Evolutionary conservation across 1,140 invertebrate species (phyloP), one percentile per base, ranked within the genome.

Genomic region (Micrasema minimum): DNA sequence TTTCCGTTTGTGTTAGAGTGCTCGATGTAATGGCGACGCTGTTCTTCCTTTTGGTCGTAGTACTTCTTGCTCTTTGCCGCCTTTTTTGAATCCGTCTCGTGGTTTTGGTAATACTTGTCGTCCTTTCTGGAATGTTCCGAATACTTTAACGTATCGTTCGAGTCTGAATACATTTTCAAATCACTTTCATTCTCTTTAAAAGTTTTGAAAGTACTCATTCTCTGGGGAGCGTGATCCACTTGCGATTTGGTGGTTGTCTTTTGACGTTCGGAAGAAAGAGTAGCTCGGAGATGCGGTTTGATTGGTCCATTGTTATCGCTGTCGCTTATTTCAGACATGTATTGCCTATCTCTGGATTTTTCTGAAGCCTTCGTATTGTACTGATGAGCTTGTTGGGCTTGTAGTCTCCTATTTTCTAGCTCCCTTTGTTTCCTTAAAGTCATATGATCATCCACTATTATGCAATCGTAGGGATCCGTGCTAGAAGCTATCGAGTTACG

Each of bases 381-480:
- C 80, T 80, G 66, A n/a, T n/a, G n/a, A 83, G 79, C 76, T 86
- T 78, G 67, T 66, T 81, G 79, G 31, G 78, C 72, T 77, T 81
- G 80, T 20, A 80, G 77, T 69, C 82, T 80, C 76, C 79, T 83
- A 69, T 71, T 81, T 78, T 82, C 85, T 78, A 81, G 79, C 82
- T 82, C 87, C 85, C 79, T 85, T 81, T 82, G 86, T 78, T 88
- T 88, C 75, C 85, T 86, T 35, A 85, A 82, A 66, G 87, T 85
- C 81, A 88, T 87, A 71, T 91, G 90, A 81, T 91, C 90, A 76
- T 91, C 88, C 23, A 91, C 89, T 14, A 92, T 88, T 55, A 92
- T 91, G 78, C 90, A 91, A 75, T 90, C 89, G 77, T 90, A 90
- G 11, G 88, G 88, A 84, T 90, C 89, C 23, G 89, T 89, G 76